Base-by-base conservation (phyloP, 1,140 invertebrate species). In the Notospermus geniculatus region DNA sequence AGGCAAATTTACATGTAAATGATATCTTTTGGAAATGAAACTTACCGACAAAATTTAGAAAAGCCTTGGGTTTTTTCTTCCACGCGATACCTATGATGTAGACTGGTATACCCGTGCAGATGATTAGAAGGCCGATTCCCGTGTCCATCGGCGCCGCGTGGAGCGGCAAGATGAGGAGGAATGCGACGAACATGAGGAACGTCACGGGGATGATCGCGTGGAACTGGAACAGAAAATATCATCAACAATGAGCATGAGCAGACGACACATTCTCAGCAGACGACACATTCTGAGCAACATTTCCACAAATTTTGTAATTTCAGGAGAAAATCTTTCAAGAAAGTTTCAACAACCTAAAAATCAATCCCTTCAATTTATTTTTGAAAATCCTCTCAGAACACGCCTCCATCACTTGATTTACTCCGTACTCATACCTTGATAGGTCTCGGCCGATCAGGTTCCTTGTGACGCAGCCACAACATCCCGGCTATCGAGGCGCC, bases 81-180 rank as follows among this genome's bases (percentile, higher is more conserved):
- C 80, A 81, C 25, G 65, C 68, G 7, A 86, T 75, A 29, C 79
- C 80, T n/a, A 85, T 36, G 22, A 83, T 73, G 68, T 87, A 87
- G 15, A 86, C 84, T 15, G 86, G 86, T 50, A 87, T 71, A 36
- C 86, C 86, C 17, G 84, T 77, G 9, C 83, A 65, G 5, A 85
- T 82, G 32, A 87, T 83, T 63, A 90, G 72, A 2, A 90, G 82
- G 9, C 92, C 94, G 74, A 91, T 89, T 1, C 89, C 86, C 13
- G 96, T 98, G 81, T 97, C 94, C 1, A 88, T 83, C 0, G 95
- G 95, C 64, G 89, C 93, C 22, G 91, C 94, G 63, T 92, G 87
- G 85, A 98, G 93, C 15, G 97, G 95, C 22, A 98, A 90, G 22
- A 96, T 84, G 19, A 95, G 94, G 61, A 99, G 91, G 73, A 97